A percentile compares a stretch with the other conserved stretches of the same genome.
Evolutionary conservation across 1,140 invertebrate species (phyloP).

Genomic region (Chymomyza costata): DNA sequence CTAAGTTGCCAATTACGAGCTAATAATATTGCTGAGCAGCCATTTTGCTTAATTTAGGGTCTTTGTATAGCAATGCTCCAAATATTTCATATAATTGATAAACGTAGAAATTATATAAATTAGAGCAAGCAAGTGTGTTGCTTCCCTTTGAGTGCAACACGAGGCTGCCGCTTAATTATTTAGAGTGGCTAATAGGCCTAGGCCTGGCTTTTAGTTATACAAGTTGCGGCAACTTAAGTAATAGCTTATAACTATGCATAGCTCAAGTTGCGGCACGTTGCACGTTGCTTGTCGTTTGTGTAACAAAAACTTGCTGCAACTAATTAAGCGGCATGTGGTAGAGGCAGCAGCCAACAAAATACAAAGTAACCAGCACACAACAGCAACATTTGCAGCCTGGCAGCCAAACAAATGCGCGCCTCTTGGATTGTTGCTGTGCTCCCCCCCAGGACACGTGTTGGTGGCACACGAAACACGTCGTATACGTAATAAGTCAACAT

Average conservation of each 20-base stretch:
- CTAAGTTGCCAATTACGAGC: no score
- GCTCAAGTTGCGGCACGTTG: no score
- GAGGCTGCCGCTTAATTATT: constrained; percentile 13
- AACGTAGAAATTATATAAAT: no score
- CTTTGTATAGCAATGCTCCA: no score
- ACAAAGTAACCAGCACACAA: background rate
- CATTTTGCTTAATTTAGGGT: no score
- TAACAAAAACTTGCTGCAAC: constrained; percentile 3
- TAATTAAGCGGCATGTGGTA: constrained; percentile 11
- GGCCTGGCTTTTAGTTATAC: background rate
- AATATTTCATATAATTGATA: no score
- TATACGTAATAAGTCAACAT: constrained; percentile 70
- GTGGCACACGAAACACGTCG: constrained; percentile 48
- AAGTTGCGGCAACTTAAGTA: no score
- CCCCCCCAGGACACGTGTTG: constrained; percentile 42
- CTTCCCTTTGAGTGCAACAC: constrained; percentile 2
- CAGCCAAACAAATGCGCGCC: constrained; percentile 48
- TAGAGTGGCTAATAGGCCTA: background rate
- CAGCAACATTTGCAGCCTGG: background rate
- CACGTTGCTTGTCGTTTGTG: no score
- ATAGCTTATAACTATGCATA: background rate
- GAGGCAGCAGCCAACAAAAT: no score
- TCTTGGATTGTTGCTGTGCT: no score
- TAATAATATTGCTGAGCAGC: no score
- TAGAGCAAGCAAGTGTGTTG: no score